Base-by-base conservation (phyloP, 2,113 vertebrate species). In the Vidua macroura region DNA sequence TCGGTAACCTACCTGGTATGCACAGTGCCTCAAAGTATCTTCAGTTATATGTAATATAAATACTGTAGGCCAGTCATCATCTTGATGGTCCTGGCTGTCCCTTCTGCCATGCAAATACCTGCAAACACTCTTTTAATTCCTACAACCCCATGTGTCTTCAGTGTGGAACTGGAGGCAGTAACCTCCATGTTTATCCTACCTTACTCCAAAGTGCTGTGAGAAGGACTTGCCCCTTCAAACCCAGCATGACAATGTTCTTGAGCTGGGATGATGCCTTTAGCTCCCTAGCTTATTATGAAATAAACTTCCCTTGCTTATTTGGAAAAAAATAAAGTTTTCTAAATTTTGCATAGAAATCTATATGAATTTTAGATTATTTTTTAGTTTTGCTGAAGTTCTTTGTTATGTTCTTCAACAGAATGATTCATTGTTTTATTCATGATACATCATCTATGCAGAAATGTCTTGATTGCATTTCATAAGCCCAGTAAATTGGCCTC, bases 1-100 rank as follows among this genome's bases (percentile, higher is more conserved):
- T 75, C 0, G 0, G 31, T 77, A 88, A 52, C 35, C 1, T 60
- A 55, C 10, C 15, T 0, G 0, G 11, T 81, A 56, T 2, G 0
- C 39, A 3, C 44, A 44, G 58, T 53, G 25, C 35, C 22, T 96
- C 6, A 0, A 75, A 19, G 46, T 68, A n/a, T 78, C 22, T 91
- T 83, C 25, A 55, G 43, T 77, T 85, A 3, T 21, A 31, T 86
- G 91, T 52, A 41, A 49, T 74, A n/a, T 13, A 77, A 77, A 55
- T 70, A 44, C 44, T 31, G 21, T 46, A 46, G 74, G 48, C 13
- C 41, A 39, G 37, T 39, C 51, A 27, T 87, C 12, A 10, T 94
- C 62, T 70, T 59, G 24, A 17, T 0, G 0, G 27, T 62, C 30
- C 31, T 90, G 59, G 17, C 48, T 86, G 55, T 76, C 51, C 35